A percentile compares a stretch with the other conserved stretches of the same genome.
Evolutionary conservation across 2,113 vertebrate species (phyloP).

Genomic region (Trichechus manatus): DNA sequence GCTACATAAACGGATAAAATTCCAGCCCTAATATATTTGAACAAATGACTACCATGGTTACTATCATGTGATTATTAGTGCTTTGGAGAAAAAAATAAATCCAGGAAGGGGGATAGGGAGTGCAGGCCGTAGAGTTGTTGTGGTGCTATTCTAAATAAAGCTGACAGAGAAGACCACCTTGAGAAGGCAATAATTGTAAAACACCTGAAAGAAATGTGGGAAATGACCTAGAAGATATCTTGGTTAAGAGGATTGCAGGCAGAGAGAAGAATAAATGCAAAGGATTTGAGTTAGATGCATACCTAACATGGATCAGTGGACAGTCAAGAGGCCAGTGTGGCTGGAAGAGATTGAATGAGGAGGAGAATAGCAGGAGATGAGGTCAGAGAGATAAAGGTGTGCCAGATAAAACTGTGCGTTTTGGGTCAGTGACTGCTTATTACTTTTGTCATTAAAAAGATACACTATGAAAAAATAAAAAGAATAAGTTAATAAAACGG

Average conservation of each 20-base stretch:
- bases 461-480: background rate
- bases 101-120: background rate
- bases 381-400: background rate
- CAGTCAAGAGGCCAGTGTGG: background rate
- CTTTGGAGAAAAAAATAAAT: background rate
- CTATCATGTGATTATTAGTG: background rate
- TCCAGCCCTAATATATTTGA: background rate
- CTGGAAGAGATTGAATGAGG: background rate
- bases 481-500: background rate
- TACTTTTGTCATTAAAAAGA: background rate
- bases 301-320: background rate
- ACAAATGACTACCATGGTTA: background rate
- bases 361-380: background rate
- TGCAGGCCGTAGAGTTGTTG: background rate
- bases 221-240: background rate
- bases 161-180: background rate
- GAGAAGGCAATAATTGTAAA: background rate
- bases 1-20: background rate
- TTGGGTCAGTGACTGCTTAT: background rate
- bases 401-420: background rate
- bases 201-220: background rate
- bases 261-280: background rate
- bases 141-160: background rate
- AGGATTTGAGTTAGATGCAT: background rate
- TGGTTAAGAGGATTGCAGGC: background rate